Evolutionary conservation across 2,888 invertebrate genomes (phyloP).

Genomic region (Malthinus seriepunctatus): DNA sequence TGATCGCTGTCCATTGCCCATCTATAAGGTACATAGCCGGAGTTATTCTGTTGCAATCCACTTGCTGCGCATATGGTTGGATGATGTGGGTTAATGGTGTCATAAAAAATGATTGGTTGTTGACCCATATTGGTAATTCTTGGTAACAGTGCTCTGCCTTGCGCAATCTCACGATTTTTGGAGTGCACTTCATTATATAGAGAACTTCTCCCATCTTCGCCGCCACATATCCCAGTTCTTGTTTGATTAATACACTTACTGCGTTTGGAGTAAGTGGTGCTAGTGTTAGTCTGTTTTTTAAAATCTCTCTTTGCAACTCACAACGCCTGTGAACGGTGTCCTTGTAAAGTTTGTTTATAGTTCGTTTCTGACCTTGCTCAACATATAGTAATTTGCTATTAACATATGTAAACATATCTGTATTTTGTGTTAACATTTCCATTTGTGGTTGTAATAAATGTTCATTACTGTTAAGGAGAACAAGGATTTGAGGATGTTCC

Average conservation of each 20-base stretch:
- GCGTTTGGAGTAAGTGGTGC: constrained; percentile 34
- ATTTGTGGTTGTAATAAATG: background rate
- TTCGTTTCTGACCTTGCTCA: constrained; percentile 35
- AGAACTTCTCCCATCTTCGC: constrained; percentile 37
- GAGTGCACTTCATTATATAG: constrained; percentile 38
- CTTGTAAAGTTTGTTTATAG: constrained; percentile 29
- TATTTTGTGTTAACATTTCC: background rate
- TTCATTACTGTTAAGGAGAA: constrained; percentile 9
- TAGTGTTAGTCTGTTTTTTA: constrained; percentile 34
- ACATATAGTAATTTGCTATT: constrained; percentile 40
- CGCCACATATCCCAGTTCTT: constrained; percentile 37
- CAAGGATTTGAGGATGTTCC: constrained; percentile 29
- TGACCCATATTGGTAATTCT: constrained; percentile 27
- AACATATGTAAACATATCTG: constrained; percentile 34
- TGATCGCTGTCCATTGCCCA: background rate
- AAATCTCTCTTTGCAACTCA: constrained; percentile 34
- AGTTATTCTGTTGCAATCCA: too few species aligned
- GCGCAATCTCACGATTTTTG: constrained; percentile 29
- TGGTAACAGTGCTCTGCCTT: constrained; percentile 31
- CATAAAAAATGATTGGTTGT: too few species aligned
- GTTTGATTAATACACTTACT: constrained; percentile 35
- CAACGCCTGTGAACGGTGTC: constrained; percentile 37
- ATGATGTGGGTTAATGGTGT: too few species aligned
- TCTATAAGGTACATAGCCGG: too few species aligned
- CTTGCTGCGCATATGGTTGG: too few species aligned